phyloP scores from a whole-genome alignment of 2,797 vertebrate species.

The Falco biarmicus region DNA sequence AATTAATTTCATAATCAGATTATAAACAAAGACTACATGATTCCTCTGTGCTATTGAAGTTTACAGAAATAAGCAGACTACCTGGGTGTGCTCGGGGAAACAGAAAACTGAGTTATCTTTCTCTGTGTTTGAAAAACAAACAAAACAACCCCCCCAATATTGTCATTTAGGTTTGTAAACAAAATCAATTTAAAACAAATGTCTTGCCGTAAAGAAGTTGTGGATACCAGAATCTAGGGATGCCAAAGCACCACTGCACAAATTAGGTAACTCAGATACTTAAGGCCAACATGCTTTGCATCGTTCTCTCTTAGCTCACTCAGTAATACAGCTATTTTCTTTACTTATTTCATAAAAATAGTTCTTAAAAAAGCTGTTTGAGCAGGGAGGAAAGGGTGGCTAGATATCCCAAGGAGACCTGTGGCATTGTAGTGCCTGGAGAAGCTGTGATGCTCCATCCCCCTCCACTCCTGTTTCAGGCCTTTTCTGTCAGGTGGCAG shows the following conservation, averaged over 20 bases:
- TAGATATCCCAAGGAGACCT: neutral
- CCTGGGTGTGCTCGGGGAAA: neutral
- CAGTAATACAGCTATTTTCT: neutral
- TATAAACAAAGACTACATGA: neutral
- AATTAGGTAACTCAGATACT: neutral
- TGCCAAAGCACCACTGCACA: neutral
- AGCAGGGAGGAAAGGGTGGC: neutral
- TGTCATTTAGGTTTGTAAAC: neutral
- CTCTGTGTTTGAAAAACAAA: neutral
- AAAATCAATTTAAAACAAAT: neutral
- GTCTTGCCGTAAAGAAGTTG: neutral
- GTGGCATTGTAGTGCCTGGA: fast-evolving
- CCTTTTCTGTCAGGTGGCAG: neutral
- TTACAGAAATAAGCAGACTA: neutral
- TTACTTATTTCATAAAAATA: neutral
- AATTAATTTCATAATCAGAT: neutral
- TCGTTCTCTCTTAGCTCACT: neutral
- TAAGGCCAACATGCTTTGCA: neutral
- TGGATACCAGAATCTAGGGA: neutral
- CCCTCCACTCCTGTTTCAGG: neutral
- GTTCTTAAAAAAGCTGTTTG: neutral
- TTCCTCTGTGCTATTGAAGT: neutral
- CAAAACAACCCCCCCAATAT: neutral
- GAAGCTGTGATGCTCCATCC: neutral
- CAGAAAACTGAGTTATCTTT: neutral